Conservation (phyloP, 1,140 invertebrate genomes). For the Riptortus pedestris region DNA sequence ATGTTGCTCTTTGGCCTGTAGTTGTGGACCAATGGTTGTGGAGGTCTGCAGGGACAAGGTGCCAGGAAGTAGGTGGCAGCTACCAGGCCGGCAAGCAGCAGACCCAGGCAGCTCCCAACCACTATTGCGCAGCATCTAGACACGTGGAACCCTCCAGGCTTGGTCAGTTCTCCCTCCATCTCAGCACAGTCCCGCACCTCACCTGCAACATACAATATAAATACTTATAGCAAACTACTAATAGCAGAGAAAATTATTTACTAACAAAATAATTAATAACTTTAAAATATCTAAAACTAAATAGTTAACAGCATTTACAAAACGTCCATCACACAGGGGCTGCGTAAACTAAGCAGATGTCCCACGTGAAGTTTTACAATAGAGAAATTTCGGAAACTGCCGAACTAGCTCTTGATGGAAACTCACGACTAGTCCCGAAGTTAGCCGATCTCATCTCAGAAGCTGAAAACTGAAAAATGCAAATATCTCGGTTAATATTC, state of each 20-base stretch:
- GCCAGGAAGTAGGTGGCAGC: neutral
- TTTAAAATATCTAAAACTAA: too few species aligned
- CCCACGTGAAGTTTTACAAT: too few species aligned
- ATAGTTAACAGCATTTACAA: too few species aligned
- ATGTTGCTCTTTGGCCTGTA: neutral
- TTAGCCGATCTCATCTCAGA: too few species aligned
- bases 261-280: too few species aligned
- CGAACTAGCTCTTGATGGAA: too few species aligned
- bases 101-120: neutral
- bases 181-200: neutral
- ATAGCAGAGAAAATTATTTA: neutral
- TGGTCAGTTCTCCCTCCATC: slow-evolving; percentile 1
- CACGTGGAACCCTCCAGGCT: neutral
- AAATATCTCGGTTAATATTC: too few species aligned
- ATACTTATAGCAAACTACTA: neutral
- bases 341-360: too few species aligned
- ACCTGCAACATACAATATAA: neutral
- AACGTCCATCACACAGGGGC: too few species aligned
- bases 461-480: too few species aligned
- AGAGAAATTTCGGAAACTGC: too few species aligned
- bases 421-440: too few species aligned
- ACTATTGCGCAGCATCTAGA: neutral
- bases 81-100: neutral
- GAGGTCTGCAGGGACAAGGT: neutral
- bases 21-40: neutral